Conservation (phyloP, 2,797 vertebrate genomes). For the Avahi laniger region DNA sequence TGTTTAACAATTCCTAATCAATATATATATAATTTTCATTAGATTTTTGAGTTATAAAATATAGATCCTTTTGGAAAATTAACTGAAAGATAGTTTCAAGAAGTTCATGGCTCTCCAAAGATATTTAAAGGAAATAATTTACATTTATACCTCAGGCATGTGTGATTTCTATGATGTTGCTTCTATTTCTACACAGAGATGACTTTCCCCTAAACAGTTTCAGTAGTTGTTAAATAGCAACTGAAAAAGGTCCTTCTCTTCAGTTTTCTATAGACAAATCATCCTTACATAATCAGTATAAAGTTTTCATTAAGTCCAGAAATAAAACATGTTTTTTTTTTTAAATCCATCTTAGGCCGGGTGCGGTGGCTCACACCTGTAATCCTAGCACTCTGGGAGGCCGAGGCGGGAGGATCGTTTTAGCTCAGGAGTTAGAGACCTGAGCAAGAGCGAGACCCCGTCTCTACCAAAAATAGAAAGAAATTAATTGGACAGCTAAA, state of each 20-base stretch:
- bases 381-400: no score
- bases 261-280: background rate
- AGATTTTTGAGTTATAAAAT: conserved; percentile 27
- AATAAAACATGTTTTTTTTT: background rate
- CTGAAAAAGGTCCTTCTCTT: background rate
- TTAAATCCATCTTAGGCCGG: background rate
- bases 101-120: background rate
- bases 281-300: background rate
- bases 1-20: conserved; percentile 12
- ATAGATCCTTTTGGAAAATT: background rate
- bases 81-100: conserved; percentile 33
- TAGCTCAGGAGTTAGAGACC: no score
- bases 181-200: background rate
- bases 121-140: conserved; percentile 29
- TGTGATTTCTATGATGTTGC: background rate
- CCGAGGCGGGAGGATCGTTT: no score
- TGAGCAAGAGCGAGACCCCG: no score
- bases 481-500: no score
- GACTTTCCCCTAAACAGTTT: background rate
- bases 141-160: background rate
- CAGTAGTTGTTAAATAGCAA: background rate
- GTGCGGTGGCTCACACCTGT: no score
- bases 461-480: no score
- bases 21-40: background rate
- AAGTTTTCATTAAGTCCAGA: background rate